Conservation (phyloP, 2,888 invertebrate genomes). For the Eledone cirrhosa region DNA sequence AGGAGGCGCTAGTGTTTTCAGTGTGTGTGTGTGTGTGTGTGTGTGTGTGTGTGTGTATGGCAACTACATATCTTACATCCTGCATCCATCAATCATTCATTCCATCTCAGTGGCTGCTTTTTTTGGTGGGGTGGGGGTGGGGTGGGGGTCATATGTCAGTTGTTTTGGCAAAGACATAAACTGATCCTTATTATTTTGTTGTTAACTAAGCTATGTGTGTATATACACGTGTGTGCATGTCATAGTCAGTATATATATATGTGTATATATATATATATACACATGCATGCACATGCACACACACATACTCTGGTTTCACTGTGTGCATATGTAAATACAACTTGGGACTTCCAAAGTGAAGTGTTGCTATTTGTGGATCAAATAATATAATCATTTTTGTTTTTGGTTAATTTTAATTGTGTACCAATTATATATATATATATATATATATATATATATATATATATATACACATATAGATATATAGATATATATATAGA, state of each 20-base stretch:
- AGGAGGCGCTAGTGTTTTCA: too few species aligned
- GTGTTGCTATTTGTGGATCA: neutral
- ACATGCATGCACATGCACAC: neutral
- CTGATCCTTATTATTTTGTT: neutral
- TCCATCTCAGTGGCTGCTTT: too few species aligned
- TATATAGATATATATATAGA: slow-evolving; percentile 10
- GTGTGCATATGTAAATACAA: slow-evolving; percentile 13
- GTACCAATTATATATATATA: too few species aligned
- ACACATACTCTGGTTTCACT: neutral
- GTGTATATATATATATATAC: neutral
- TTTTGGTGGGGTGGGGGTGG: too few species aligned
- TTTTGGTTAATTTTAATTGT: neutral
- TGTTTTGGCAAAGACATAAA: too few species aligned
- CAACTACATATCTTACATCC: neutral
- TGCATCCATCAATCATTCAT: too few species aligned
- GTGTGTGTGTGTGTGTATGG: neutral
- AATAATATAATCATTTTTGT: neutral
- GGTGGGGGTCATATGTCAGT: too few species aligned
- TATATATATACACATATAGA: neutral
- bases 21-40: neutral
- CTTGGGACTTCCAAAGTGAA: neutral
- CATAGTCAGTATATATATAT: slow-evolving; percentile 8
- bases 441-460: neutral
- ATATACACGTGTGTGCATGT: slow-evolving; percentile 24
- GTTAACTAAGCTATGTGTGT: neutral